Evolutionary conservation across 2,113 vertebrate species (phyloP).

Genomic region (Scomber colias): DNA sequence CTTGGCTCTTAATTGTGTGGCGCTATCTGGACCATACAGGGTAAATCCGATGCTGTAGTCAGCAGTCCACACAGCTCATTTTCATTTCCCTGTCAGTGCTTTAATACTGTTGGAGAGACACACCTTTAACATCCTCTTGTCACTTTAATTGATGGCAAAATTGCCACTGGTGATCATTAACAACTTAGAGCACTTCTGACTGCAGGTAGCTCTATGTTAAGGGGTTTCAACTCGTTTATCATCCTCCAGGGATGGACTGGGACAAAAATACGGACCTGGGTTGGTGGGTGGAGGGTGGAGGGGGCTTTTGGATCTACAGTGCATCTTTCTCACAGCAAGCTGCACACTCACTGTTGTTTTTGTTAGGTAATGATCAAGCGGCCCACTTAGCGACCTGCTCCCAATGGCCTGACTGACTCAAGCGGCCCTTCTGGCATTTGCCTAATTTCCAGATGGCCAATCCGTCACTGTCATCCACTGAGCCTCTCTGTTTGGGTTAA

Average conservation of each 20-base stretch:
- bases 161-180: conserved; percentile 75
- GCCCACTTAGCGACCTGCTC: too few relatives aligned
- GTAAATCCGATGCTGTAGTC: conserved; percentile 63
- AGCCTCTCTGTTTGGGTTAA: conserved; percentile 49
- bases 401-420: too few relatives aligned
- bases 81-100: conserved; percentile 56
- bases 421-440: too few relatives aligned
- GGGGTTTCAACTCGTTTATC: conserved; percentile 58
- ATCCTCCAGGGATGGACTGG: conserved; percentile 5
- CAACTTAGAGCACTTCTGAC: conserved; percentile 61
- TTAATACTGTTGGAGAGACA: conserved; percentile 36
- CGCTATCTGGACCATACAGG: conserved; percentile 57
- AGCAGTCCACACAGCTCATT: conserved; percentile 69
- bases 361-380: too few relatives aligned
- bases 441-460: too few relatives aligned
- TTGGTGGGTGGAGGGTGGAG: too few relatives aligned
- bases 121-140: conserved; percentile 67
- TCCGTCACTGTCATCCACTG: background rate
- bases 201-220: conserved; percentile 55
- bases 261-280: too few relatives aligned
- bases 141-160: conserved; percentile 76
- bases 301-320: too few relatives aligned
- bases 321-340: too few relatives aligned
- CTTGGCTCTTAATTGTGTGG: conserved; percentile 68
- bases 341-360: too few relatives aligned